Conservation (phyloP, 2,888 invertebrate genomes). For the Nymphalis polychloros region DNA sequence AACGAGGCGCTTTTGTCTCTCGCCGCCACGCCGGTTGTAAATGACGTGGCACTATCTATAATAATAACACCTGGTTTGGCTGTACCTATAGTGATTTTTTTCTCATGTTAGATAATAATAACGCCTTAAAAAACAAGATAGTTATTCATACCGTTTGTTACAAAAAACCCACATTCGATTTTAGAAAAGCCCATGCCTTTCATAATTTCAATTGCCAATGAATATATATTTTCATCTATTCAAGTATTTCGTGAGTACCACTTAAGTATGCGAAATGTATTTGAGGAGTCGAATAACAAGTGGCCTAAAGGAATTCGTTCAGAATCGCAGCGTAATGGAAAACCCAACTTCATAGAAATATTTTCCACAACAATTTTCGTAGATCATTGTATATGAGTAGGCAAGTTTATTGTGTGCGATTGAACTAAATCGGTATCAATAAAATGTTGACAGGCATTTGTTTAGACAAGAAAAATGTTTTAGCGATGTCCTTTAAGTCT, state of each 20-base stretch:
- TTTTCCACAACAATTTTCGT: slow-evolving; percentile 37
- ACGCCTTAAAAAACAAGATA: no score
- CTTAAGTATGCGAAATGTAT: slow-evolving; percentile 42
- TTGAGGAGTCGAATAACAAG: slow-evolving; percentile 49
- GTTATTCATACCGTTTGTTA: not conserved
- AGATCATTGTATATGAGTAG: slow-evolving; percentile 24
- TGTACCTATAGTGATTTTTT: not conserved
- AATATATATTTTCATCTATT: slow-evolving; percentile 16
- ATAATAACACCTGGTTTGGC: slow-evolving; percentile 21
- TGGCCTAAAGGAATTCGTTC: slow-evolving; percentile 45
- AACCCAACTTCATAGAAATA: slow-evolving; percentile 41
- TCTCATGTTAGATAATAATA: not conserved
- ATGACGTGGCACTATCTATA: slow-evolving; percentile 28
- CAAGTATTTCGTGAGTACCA: slow-evolving; percentile 27
- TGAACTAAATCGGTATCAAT: slow-evolving; percentile 1
- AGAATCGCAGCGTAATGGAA: slow-evolving; percentile 46
- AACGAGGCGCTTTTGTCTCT: slow-evolving; percentile 51
- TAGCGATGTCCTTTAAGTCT: not conserved
- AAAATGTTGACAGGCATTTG: slow-evolving; percentile 6
- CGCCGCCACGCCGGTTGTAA: slow-evolving; percentile 38
- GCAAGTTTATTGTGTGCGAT: slow-evolving; percentile 13
- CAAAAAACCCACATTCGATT: not conserved
- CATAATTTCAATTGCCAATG: not conserved
- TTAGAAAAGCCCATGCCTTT: no score
- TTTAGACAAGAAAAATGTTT: slow-evolving; percentile 7